Percentiles rank a stretch among this genome's conserved stretches.
Conservation (phyloP, 2,113 vertebrate species). For the Psittacula cyanocephala region DNA sequence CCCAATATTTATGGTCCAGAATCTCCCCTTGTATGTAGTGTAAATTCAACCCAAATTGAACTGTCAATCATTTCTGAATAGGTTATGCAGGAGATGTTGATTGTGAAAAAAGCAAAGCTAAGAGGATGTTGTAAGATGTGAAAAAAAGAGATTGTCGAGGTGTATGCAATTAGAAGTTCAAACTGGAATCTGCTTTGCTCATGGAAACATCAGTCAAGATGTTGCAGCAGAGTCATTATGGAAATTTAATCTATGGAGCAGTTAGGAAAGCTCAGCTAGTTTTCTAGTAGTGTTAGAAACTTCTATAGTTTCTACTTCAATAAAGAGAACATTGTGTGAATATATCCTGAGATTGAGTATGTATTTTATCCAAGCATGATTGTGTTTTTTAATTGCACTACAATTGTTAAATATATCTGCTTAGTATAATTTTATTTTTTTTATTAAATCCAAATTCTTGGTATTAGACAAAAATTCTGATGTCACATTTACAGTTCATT, state of each 20-base stretch:
- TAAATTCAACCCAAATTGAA: neutral
- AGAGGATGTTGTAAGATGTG: neutral
- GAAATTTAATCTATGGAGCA: neutral
- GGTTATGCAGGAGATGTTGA: neutral
- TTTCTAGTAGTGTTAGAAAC: neutral
- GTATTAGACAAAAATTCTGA: conserved; percentile 34
- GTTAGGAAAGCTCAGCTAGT: neutral
- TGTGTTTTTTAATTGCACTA: conserved; percentile 25
- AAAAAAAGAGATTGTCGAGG: neutral
- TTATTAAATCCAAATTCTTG: conserved; percentile 40
- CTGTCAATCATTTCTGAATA: neutral
- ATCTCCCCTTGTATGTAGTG: neutral
- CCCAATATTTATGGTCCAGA: neutral
- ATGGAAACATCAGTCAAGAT: neutral
- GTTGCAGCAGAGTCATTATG: neutral
- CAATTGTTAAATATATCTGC: conserved; percentile 7
- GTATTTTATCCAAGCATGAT: neutral
- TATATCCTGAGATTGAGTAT: conserved; percentile 14
- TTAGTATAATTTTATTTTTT: conserved; percentile 35
- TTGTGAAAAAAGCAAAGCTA: neutral
- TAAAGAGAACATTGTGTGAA: neutral
- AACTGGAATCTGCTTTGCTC: neutral
- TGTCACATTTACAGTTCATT: conserved; percentile 40
- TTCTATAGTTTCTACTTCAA: neutral
- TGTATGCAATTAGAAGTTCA: neutral